Evolutionary conservation across 2,113 vertebrate genomes (phyloP).

Genomic region (Micronisus gabar): DNA sequence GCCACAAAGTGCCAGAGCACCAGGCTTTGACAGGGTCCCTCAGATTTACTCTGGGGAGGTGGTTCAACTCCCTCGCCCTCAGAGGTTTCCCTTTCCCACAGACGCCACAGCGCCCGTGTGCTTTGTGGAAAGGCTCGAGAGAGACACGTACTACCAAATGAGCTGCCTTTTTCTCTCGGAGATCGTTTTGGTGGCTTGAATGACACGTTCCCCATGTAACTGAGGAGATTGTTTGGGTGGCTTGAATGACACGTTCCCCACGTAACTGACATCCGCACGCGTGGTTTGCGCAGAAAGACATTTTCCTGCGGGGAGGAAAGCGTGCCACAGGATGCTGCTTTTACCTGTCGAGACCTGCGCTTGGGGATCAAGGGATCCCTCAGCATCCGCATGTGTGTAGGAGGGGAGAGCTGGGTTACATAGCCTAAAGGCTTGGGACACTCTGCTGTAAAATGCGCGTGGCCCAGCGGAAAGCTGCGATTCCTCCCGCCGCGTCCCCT

Average conservation of each 20-base stretch:
- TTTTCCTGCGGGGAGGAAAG: neutral
- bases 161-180: neutral
- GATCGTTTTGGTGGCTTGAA: neutral
- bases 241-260: neutral
- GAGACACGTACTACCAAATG: neutral
- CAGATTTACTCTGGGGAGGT: neutral
- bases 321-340: neutral
- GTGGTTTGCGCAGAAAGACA: neutral
- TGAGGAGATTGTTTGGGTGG: neutral
- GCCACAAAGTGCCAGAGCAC: neutral
- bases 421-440: neutral
- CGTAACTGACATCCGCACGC: neutral
- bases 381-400: neutral
- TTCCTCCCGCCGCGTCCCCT: neutral
- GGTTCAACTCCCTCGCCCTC: neutral
- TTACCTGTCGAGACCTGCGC: neutral
- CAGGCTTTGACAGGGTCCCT: neutral
- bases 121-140: neutral
- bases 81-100: neutral
- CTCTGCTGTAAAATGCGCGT: neutral
- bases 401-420: neutral
- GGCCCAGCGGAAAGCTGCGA: neutral
- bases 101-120: fast-evolving
- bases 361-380: neutral
- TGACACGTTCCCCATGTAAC: neutral